phyloP scores from a whole-genome alignment of 2,888 invertebrate species.

The Campaea margaritaria region DNA sequence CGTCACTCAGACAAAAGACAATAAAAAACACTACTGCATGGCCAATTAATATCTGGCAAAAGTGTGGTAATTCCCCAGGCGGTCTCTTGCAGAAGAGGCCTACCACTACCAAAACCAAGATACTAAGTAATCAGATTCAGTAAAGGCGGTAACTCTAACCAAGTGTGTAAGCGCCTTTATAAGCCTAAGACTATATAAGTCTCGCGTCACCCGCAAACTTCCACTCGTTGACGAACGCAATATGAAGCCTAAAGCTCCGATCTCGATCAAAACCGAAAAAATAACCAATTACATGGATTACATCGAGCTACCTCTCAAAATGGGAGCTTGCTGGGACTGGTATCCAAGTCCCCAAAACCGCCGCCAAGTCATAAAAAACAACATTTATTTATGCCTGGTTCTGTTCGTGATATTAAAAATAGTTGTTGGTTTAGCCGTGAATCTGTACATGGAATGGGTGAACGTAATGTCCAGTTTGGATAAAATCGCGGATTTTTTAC shows the following conservation, averaged over 20 bases:
- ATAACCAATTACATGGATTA: constrained; percentile 60
- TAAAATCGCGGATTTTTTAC: constrained; percentile 68
- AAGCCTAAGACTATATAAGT: constrained; percentile 3
- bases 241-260: constrained; percentile 11
- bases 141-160: neutral
- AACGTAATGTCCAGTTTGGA: constrained; percentile 68
- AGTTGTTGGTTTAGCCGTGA: constrained; percentile 53
- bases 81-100: too few relatives aligned
- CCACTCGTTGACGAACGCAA: constrained; percentile 5
- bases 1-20: too few relatives aligned
- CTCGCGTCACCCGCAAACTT: neutral
- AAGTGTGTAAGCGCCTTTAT: constrained; percentile 4
- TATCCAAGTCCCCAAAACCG: constrained; percentile 51
- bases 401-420: constrained; percentile 59
- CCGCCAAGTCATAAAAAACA: constrained; percentile 56
- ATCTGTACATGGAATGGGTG: constrained; percentile 67
- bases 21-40: too few relatives aligned
- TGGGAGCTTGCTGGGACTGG: constrained; percentile 74
- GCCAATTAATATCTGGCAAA: too few relatives aligned
- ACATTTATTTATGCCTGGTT: constrained; percentile 62
- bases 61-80: too few relatives aligned
- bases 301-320: constrained; percentile 61
- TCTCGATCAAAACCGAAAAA: constrained; percentile 41
- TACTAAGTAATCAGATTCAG: neutral
- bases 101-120: too few relatives aligned